These are phyloP conservation scores for Scaptomyza parva DNA, from an alignment of 2,888 invertebrate genomes.

Conservation along the genomic window DNA sequence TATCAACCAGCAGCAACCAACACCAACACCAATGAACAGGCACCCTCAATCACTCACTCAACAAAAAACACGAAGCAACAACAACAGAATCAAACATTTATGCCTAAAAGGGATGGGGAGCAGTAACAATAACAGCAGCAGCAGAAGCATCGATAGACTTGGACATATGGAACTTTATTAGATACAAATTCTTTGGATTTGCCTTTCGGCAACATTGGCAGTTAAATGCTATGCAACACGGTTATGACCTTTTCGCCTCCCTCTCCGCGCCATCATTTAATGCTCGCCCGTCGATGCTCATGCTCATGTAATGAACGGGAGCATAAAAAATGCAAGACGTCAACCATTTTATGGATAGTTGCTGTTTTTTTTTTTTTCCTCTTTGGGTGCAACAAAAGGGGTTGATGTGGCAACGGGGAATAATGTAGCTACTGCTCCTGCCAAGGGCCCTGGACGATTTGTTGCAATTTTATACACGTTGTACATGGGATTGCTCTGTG, in stretches of 20 bases:
- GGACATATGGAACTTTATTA: conserved; percentile 78
- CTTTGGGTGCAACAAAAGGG: conserved; percentile 65
- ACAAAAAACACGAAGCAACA: conserved; percentile 25
- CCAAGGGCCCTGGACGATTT: conserved; percentile 64
- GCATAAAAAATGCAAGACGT: conserved; percentile 61
- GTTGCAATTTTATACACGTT: conserved; percentile 56
- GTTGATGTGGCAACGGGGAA: conserved; percentile 45
- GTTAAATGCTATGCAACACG: conserved; percentile 24
- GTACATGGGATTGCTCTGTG: conserved; percentile 39
- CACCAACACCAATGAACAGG: conserved; percentile 34
- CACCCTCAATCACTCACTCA: conserved; percentile 62
- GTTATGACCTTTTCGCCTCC: neutral
- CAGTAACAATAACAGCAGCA: too few species aligned
- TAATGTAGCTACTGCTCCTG: conserved; percentile 15
- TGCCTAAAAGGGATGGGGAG: conserved; percentile 66
- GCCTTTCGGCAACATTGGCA: conserved; percentile 43
- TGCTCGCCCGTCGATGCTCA: conserved; percentile 51
- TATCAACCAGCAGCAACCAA: conserved; percentile 6
- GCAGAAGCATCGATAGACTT: conserved; percentile 23
- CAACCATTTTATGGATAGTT: conserved; percentile 80
- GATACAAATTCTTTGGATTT: conserved; percentile 70
- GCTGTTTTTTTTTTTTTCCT: conserved; percentile 59
- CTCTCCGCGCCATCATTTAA: conserved; percentile 1
- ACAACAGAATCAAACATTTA: conserved; percentile 69
- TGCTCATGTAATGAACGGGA: conserved; percentile 56